These are phyloP conservation scores for Cheiracanthium punctorium DNA, from an alignment of 2,888 invertebrate species.

Conservation along the genomic window DNA sequence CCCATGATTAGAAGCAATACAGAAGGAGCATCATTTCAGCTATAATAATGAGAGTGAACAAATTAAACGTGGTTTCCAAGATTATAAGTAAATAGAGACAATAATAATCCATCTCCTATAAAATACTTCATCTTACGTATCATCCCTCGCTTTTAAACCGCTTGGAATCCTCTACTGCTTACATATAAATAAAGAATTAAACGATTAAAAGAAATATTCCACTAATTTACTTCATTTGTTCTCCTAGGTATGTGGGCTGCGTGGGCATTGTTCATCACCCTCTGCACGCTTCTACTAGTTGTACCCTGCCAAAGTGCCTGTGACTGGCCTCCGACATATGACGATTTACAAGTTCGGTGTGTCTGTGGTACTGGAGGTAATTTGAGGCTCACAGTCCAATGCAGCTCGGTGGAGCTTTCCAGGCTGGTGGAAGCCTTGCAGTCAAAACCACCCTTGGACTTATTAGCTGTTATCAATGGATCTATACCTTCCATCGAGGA, in stretches of 20 bases:
- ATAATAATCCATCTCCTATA: too few relatives aligned
- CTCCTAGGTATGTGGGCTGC: neutral
- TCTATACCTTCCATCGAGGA: conserved; percentile 80
- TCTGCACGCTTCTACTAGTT: conserved; percentile 1
- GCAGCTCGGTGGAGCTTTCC: conserved; percentile 71
- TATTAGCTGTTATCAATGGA: conserved; percentile 92
- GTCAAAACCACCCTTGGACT: conserved; percentile 82
- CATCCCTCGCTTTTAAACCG: too few relatives aligned
- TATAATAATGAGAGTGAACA: too few relatives aligned
- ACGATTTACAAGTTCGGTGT: conserved; percentile 87
- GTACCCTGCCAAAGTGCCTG: conserved; percentile 79
- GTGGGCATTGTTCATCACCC: neutral
- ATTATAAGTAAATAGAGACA: too few relatives aligned
- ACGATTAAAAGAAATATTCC: too few relatives aligned
- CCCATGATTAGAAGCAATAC: too few relatives aligned
- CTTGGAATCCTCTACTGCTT: too few relatives aligned
- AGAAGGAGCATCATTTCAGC: too few relatives aligned
- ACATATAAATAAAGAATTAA: too few relatives aligned
- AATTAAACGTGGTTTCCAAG: too few relatives aligned
- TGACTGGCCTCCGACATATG: conserved; percentile 87
- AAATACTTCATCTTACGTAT: too few relatives aligned
- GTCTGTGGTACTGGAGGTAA: conserved; percentile 91
- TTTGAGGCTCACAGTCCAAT: conserved; percentile 74
- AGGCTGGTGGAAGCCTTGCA: conserved; percentile 82
- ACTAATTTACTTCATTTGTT: too few relatives aligned